Conservation (phyloP, 2,113 vertebrate genomes). For the Crotalus tigris region DNA sequence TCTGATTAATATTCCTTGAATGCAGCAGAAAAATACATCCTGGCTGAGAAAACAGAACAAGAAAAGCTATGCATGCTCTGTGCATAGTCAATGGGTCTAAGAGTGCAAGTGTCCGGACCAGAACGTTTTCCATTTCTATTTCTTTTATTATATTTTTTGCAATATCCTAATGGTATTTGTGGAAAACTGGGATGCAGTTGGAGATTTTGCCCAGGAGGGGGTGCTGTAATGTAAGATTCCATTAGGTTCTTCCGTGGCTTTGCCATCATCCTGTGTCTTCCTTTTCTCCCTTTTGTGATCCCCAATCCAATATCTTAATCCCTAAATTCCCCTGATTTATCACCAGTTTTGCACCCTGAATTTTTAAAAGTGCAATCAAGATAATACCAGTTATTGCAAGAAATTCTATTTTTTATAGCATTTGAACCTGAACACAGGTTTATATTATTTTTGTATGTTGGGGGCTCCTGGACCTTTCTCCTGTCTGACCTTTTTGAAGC, state of each 20-base stretch:
- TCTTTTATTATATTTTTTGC: too few species aligned
- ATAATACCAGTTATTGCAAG: neutral
- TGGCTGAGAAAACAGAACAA: neutral
- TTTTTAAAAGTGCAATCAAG: neutral
- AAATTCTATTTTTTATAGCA: too few species aligned
- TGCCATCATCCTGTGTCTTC: neutral
- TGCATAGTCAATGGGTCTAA: neutral
- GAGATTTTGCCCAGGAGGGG: neutral
- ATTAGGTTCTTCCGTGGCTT: neutral
- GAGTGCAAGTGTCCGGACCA: neutral
- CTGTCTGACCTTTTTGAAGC: neutral
- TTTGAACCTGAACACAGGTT: neutral
- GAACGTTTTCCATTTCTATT: neutral
- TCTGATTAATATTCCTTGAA: neutral
- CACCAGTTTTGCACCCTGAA: neutral
- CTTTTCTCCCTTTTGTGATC: neutral
- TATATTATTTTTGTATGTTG: neutral
- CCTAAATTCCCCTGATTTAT: neutral
- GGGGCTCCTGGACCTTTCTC: neutral
- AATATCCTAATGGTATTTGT: neutral
- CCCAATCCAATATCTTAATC: neutral
- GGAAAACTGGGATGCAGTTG: neutral
- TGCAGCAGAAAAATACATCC: neutral
- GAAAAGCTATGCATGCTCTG: neutral
- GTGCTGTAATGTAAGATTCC: too few species aligned